These are phyloP conservation scores for Notolepis coatsorum DNA, from an alignment of 2,797 vertebrate genomes.

Conservation along the genomic window DNA sequence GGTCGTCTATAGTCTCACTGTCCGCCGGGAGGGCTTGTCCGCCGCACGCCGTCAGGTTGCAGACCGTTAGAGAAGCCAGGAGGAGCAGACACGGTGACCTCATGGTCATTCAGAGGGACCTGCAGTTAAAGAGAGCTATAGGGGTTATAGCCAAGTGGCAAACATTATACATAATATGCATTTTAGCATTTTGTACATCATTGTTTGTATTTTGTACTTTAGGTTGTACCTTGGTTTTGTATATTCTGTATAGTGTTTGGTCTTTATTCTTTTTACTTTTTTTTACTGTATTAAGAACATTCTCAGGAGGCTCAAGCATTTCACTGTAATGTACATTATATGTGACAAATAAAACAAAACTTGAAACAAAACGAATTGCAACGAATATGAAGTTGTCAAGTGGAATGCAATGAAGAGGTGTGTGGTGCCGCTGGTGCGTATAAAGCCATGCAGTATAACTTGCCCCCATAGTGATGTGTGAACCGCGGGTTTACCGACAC, in stretches of 20 bases:
- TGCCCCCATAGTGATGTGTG: no score
- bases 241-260: no score
- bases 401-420: background rate
- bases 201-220: no score
- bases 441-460: background rate
- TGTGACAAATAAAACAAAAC: background rate
- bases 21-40: conserved; percentile 76
- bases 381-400: no score
- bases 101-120: conserved; percentile 72
- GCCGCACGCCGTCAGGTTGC: conserved; percentile 67
- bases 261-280: no score
- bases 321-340: no score
- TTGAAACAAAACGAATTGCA: no score
- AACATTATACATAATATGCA: background rate
- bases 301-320: no score
- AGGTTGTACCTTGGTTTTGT: no score
- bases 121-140: conserved; percentile 45
- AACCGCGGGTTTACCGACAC: no score
- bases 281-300: no score
- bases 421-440: background rate
- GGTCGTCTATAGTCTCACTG: conserved; percentile 73
- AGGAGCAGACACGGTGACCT: conserved; percentile 77
- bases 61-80: conserved; percentile 78
- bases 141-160: background rate
- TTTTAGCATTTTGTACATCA: no score